These are phyloP conservation scores for Shinisaurus crocodilurus DNA, from an alignment of 2,113 vertebrate genomes.

Conservation along the genomic window DNA sequence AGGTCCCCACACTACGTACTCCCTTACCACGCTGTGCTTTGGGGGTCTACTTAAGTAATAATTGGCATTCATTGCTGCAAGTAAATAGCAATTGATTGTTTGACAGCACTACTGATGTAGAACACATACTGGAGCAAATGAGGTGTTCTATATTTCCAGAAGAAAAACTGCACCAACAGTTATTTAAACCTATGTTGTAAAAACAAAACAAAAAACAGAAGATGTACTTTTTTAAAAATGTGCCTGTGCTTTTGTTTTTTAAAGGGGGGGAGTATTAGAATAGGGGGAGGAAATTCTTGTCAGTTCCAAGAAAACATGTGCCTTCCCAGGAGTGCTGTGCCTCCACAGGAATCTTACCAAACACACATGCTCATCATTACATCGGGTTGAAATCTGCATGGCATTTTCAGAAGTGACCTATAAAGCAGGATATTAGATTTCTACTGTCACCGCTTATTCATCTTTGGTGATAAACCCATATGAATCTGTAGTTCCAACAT, in stretches of 20 bases:
- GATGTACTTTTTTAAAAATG: not conserved
- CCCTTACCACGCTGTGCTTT: conserved; percentile 39
- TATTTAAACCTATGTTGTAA: not conserved
- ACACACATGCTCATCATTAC: not conserved
- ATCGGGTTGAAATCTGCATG: not conserved
- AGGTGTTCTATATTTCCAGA: accelerated
- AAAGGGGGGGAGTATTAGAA: not conserved
- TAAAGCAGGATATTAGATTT: not conserved
- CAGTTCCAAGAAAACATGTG: not conserved
- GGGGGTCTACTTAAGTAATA: conserved; percentile 62
- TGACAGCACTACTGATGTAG: conserved; percentile 42
- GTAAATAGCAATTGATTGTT: conserved; percentile 49
- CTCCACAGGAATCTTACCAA: not conserved
- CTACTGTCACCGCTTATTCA: not conserved
- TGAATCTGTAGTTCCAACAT: not conserved
- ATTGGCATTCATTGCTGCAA: conserved; percentile 40
- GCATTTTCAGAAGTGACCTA: not conserved
- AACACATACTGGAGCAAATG: accelerated
- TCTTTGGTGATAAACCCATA: not conserved
- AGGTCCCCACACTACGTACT: conserved; percentile 50
- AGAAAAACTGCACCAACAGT: not conserved
- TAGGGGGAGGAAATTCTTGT: not conserved
- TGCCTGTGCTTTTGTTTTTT: not conserved
- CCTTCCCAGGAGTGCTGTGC: not conserved
- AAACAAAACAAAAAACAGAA: not conserved